phyloP scores from a whole-genome alignment of 2,797 vertebrate genomes.

The Phyllotis vaccarum region DNA sequence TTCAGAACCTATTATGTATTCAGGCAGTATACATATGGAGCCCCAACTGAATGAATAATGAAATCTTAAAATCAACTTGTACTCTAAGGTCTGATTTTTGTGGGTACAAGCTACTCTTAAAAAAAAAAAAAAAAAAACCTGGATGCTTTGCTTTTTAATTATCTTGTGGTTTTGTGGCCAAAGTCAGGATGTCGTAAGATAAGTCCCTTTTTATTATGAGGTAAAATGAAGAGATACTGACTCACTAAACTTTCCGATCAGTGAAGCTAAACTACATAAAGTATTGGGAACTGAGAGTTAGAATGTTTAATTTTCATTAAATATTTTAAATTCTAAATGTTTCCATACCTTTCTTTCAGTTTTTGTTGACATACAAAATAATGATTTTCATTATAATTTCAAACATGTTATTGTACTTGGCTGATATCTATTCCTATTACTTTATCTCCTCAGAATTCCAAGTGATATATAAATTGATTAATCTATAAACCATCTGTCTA shows the following conservation, averaged over 20 bases:
- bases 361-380: not conserved
- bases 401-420: not conserved
- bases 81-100: not conserved
- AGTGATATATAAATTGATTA: not conserved
- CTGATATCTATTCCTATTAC: not conserved
- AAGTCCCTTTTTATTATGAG: not conserved
- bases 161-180: slow-evolving; percentile 28
- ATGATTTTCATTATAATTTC: not conserved
- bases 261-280: slow-evolving; percentile 12
- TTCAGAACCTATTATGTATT: not conserved
- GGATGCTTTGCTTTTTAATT: slow-evolving; percentile 66
- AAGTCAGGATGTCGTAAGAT: not conserved
- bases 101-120: not conserved
- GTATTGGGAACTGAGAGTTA: not conserved
- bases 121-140: too few species aligned
- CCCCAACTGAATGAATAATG: not conserved
- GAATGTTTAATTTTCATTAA: not conserved
- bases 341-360: not conserved
- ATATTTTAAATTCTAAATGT: slow-evolving; percentile 58
- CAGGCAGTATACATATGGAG: not conserved
- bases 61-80: not conserved
- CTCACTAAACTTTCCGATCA: slow-evolving; percentile 7
- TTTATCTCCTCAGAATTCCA: not conserved
- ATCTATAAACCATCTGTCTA: not conserved
- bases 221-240: not conserved